phyloP scores from a whole-genome alignment of 2,888 invertebrate species.

The Amblyjoppa fuscipennis region DNA sequence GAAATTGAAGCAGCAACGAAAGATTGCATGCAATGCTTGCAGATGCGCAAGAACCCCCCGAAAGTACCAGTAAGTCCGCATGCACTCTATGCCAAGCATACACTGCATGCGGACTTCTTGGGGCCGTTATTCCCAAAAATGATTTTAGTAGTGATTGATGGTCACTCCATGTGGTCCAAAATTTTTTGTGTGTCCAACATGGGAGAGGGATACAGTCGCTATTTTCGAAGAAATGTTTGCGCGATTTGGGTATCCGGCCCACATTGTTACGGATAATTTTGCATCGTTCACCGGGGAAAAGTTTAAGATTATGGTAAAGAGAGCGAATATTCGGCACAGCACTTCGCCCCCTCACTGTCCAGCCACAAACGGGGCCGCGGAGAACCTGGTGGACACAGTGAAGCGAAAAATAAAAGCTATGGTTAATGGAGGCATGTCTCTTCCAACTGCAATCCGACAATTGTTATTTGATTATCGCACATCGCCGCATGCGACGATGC shows the following conservation, averaged over 20 bases:
- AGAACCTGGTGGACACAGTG: conserved; percentile 67
- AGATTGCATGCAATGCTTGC: conserved; percentile 36
- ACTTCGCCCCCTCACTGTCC: conserved; percentile 66
- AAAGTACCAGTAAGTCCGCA: conserved; percentile 50
- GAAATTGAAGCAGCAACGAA: conserved; percentile 37
- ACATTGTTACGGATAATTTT: conserved; percentile 50
- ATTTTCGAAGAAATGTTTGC: conserved; percentile 33
- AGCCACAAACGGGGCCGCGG: background rate
- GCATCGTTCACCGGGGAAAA: conserved; percentile 44
- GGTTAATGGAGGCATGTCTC: conserved; percentile 7
- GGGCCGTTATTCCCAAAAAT: conserved; percentile 45
- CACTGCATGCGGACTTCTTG: conserved; percentile 62
- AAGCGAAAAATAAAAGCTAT: conserved; percentile 63
- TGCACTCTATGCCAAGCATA: conserved; percentile 43
- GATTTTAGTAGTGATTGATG: conserved; percentile 45
- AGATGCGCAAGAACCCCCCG: conserved; percentile 38
- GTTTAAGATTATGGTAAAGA: conserved; percentile 58
- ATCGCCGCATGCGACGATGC: conserved; percentile 45
- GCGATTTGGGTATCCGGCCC: conserved; percentile 12
- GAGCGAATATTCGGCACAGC: conserved; percentile 62
- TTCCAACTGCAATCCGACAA: conserved; percentile 37
- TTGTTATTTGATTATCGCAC: conserved; percentile 52
- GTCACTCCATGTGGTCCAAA: conserved; percentile 56
- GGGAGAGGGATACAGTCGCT: conserved; percentile 12
- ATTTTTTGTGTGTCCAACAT: conserved; percentile 15